Evolutionary conservation across 2,797 vertebrate genomes (phyloP), one percentile per base, ranked within the genome.

Genomic region (Enteromius viviparus): DNA sequence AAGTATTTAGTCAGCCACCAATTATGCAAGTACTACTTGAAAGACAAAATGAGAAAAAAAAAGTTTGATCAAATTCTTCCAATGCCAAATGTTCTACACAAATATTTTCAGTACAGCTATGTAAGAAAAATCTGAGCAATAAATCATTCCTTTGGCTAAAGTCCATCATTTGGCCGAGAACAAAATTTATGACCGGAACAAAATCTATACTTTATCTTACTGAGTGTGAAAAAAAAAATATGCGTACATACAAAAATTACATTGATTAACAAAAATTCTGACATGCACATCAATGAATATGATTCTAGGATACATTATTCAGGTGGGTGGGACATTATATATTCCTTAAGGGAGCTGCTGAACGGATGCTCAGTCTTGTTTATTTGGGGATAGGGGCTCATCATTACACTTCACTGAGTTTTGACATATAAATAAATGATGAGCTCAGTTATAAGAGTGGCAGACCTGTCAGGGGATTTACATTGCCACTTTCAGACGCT

Each of bases 381-480:
- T 85, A 34, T 66, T 17, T 72, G 55, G 42, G 32, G 11, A 55
- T 19, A 71, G 19, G 47, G 70, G 47, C 76, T 85, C 34, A 66
- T 82, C 55, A 45, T 71, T 66, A 85, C 69, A 81, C 68, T 72
- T 72, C 55, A 72, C 19, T 72, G 79, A 72, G 55, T 81, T 81
- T 64, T 60, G 69, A 72, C 69, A 64, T 23, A 34, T 72, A 71
- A 72, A 80, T 81, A 81, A 81, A 47, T 49, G 12, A 81, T 72
- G 40, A 62, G 14, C 37, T 80, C 32, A 14, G 55, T 62, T 62
- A 45, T 42, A 65, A 64, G 29, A 71, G 49, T 72, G 55, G n/a
- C 58, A 66, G 68, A 23, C 21, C 11, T 78, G 37, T 55, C 74
- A 19, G 49, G 74, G 55, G 81, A 70, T 70, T 71, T 78, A 14